Evolutionary conservation across 2,888 invertebrate genomes (phyloP), one percentile per base, ranked within the genome.

Genomic region (Drosophila mercatorum): DNA sequence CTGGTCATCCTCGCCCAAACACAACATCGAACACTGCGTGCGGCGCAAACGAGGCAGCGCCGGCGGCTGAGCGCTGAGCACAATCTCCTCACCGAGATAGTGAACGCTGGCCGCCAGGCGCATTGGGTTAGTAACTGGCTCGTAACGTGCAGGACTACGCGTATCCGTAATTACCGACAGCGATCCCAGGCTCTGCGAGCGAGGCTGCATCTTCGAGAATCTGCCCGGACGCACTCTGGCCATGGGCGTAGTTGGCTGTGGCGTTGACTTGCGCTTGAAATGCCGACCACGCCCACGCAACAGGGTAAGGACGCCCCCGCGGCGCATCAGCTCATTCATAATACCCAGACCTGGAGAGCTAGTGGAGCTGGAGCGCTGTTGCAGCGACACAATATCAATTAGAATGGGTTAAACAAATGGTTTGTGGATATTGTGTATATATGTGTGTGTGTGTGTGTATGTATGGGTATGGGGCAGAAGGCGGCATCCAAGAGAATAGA

Each of bases 141-240:
- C 91, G 80, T 91, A 92, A 70, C 86, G 86, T 81, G 86, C 90
- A 81, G 90, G 82, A 79, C 91, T 91, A 64, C 70, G 71, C 56
- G 69, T 60, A 63, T 69, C 65, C 66, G 84, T 92, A 93, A 91
- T 93, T 93, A 93, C 93, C 93, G 93, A 91, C 73, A 93, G 78
- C 55, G 93, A 93, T 84, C 92, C 93, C 41, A 92, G 83, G 69
- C 93, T 93, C 65, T 91, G 91, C 0, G 93, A 93, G 31, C 93
- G 89, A 3, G 91, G 88, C 68, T 92, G 92, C 80, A 92, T 69
- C 75, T 91, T 91, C 31, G 78, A 71, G 55, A 85, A 79, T 65
- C 89, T 83, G 60, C 82, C 88, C 59, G 83, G 81, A 26, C 91
- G 88, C 31, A 75, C 71, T 17, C 89, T 82, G n/a, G 86, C 78